These are phyloP conservation scores for Leptonema lineaticorne DNA, from an alignment of 1,140 invertebrate species.

Conservation along the genomic window DNA sequence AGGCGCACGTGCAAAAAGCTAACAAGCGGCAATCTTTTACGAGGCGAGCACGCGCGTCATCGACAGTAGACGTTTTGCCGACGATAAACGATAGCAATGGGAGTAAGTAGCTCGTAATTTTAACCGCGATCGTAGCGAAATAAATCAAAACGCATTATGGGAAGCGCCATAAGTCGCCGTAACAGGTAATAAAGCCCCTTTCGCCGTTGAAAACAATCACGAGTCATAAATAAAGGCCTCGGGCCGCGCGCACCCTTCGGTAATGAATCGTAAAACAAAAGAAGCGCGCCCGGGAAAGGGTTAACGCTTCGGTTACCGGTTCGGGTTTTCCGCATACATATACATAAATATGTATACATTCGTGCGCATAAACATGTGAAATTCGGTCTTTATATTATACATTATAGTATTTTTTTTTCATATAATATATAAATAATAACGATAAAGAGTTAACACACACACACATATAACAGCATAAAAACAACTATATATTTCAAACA, in stretches of 20 bases:
- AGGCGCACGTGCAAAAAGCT: too few species aligned
- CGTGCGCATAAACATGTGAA: not conserved
- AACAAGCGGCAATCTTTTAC: too few species aligned
- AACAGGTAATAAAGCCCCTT: constrained; percentile 29
- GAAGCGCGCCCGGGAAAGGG: constrained; percentile 5
- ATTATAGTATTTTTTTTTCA: too few species aligned
- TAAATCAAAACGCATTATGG: constrained; percentile 13
- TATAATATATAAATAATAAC: too few species aligned
- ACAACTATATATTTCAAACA: too few species aligned
- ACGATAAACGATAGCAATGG: too few species aligned
- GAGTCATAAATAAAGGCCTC: constrained; percentile 33
- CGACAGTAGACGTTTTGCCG: too few species aligned
- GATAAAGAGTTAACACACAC: too few species aligned
- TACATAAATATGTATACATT: not conserved
- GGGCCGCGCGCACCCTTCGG: constrained; percentile 14
- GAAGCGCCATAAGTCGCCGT: constrained; percentile 16
- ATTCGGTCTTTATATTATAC: too few species aligned
- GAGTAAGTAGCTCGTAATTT: too few species aligned
- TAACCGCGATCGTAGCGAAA: not conserved
- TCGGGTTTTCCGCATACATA: not conserved
- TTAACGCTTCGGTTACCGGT: not conserved
- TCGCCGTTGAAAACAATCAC: constrained; percentile 35
- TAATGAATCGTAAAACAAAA: constrained; percentile 37
- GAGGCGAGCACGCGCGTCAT: too few species aligned
- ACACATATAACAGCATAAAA: too few species aligned